These are phyloP conservation scores for Micrasema longulum DNA, from an alignment of 1,140 invertebrate species.

Conservation along the genomic window DNA sequence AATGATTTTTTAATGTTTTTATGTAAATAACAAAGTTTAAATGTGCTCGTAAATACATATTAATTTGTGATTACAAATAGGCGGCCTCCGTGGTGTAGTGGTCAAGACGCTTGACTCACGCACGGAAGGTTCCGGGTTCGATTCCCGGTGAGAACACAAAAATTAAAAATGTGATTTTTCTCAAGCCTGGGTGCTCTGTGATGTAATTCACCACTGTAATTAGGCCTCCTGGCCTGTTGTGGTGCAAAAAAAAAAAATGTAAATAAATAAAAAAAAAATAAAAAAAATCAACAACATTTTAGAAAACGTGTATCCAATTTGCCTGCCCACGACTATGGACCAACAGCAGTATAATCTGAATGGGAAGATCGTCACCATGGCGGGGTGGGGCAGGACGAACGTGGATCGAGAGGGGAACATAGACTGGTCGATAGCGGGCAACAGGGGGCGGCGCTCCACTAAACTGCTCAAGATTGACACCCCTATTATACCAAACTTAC, in stretches of 20 bases:
- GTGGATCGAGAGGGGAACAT: too few relatives aligned
- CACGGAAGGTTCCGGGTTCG: too few relatives aligned
- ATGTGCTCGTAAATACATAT: not conserved
- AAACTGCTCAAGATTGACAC: constrained; percentile 59
- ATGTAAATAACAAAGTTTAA: not conserved
- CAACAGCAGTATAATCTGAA: constrained; percentile 52
- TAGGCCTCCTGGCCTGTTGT: too few relatives aligned
- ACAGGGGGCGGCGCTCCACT: constrained; percentile 62
- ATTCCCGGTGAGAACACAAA: too few relatives aligned
- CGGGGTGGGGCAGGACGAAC: constrained; percentile 84
- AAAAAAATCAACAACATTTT: not conserved
- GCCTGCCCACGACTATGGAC: constrained; percentile 68
- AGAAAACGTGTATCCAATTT: constrained; percentile 74
- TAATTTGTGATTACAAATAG: not conserved
- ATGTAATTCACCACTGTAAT: too few relatives aligned
- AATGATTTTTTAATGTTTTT: not conserved
- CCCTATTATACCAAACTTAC: constrained; percentile 44
- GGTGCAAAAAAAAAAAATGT: too few relatives aligned
- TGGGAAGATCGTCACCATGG: constrained; percentile 63
- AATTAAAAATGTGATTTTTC: too few relatives aligned
- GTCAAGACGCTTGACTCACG: too few relatives aligned
- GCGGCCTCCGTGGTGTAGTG: too few relatives aligned
- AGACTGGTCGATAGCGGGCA: too few relatives aligned
- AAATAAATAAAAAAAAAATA: not conserved
- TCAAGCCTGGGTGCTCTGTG: too few relatives aligned